Evolutionary conservation across 2,797 vertebrate species (phyloP), one percentile per base, ranked within the genome.

Genomic region (Nannoperca australis): DNA sequence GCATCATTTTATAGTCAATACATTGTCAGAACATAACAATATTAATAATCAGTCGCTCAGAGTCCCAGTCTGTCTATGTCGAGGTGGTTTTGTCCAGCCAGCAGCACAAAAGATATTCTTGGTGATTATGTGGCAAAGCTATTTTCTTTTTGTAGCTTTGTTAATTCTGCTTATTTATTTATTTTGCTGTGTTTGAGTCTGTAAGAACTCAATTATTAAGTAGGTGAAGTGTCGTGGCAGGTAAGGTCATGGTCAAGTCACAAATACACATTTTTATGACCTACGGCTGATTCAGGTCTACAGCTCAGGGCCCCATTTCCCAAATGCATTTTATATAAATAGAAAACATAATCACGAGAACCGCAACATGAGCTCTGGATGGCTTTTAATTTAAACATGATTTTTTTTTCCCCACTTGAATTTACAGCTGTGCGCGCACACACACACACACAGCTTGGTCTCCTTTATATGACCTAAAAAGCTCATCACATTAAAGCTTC

Each of bases 401-500:
- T 17, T 34, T 34, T 34, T 13, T 24, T 12, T 6, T 11, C 34
- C 7, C 7, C 40, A 15, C n/a, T 20, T 69, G 5, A 47, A 30
- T 56, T 60, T 68, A 60, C 44, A 61, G 64, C 34, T 40, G 36
- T 12, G 42, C 30, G 2, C 11, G 15, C 14, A 44, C 4, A 4
- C 42, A 36, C 32, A 1, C 0, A 1, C 71, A 32, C 59, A 34
- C 24, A 61, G 36, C 61, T 7, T 3, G 3, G 27, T 70, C 73
- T 79, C 77, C 71, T 86, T 81, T 69, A 73, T 60, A 32, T 51
- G 73, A 83, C 77, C 65, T 53, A 7, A 70, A 81, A 69, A 77
- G 51, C 68, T 79, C 58, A 72, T 87, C 55, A 7, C 81, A 74
- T 78, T 85, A 81, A 67, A 59, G 15, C 17, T 1, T 34, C 66